Evolutionary conservation across 2,113 vertebrate genomes (phyloP).

Genomic region (Brachypteracias leptosomus): DNA sequence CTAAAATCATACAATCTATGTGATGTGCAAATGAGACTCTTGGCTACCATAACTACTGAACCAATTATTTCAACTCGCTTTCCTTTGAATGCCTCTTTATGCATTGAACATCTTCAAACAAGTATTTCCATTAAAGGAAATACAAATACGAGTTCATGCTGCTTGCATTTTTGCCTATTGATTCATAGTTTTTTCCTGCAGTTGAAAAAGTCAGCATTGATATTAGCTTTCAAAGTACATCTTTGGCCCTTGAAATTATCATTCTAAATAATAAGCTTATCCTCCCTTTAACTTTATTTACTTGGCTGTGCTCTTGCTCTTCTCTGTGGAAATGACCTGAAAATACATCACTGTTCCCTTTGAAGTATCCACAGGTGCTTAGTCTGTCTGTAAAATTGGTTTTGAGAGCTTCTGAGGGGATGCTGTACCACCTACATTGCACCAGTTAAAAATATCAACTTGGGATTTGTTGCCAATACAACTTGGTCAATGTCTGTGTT

Average conservation of each 20-base stretch:
- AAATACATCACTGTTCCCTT: background rate
- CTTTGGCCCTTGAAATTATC: background rate
- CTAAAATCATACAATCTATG: background rate
- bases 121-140: background rate
- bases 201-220: background rate
- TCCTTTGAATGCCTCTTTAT: background rate
- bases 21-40: constrained; percentile 14
- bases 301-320: background rate
- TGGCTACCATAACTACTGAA: background rate
- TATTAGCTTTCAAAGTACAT: background rate
- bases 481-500: background rate
- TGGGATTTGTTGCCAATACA: background rate
- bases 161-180: background rate
- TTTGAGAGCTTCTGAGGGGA: background rate
- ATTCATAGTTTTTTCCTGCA: background rate
- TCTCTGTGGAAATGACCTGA: background rate
- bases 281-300: background rate
- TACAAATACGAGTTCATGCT: background rate
- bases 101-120: background rate
- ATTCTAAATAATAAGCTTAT: background rate
- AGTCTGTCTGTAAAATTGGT: background rate
- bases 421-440: background rate
- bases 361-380: background rate
- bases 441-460: background rate
- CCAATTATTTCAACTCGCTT: background rate